Evolutionary conservation across 2,113 vertebrate genomes (phyloP).

Genomic region (Brienomyrus longianalis): DNA sequence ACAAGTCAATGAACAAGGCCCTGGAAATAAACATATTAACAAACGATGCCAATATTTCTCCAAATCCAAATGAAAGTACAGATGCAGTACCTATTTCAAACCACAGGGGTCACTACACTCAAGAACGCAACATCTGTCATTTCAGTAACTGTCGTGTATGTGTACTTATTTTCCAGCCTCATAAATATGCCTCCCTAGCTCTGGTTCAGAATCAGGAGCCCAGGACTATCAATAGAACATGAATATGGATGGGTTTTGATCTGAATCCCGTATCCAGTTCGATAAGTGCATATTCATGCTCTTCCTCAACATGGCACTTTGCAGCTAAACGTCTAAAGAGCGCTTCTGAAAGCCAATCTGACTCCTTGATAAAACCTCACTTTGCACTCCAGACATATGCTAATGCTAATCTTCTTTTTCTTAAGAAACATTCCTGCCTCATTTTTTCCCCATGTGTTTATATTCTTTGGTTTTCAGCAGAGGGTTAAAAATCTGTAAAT

Average conservation of each 20-base stretch:
- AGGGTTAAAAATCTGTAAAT: conserved; percentile 8
- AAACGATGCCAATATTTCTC: background rate
- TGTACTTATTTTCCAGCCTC: background rate
- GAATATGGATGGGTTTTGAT: background rate
- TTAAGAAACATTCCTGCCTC: background rate
- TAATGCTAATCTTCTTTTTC: conserved; percentile 4
- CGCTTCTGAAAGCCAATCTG: background rate
- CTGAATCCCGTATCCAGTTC: background rate
- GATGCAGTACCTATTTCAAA: background rate
- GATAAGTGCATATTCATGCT: conserved; percentile 11
- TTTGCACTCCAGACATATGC: conserved; percentile 8
- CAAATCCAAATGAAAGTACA: background rate
- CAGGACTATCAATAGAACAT: background rate
- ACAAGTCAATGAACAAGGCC: background rate
- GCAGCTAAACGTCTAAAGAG: background rate
- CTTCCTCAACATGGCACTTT: background rate
- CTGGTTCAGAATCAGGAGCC: background rate
- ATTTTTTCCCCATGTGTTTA: background rate
- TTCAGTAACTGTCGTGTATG: background rate
- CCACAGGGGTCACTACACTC: background rate
- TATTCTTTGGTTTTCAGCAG: background rate
- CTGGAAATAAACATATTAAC: background rate
- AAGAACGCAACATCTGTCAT: background rate
- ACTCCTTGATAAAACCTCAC: background rate
- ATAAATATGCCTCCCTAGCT: background rate